phyloP scores from a whole-genome alignment of 2,113 vertebrate genomes.

The Charadrius vociferus region DNA sequence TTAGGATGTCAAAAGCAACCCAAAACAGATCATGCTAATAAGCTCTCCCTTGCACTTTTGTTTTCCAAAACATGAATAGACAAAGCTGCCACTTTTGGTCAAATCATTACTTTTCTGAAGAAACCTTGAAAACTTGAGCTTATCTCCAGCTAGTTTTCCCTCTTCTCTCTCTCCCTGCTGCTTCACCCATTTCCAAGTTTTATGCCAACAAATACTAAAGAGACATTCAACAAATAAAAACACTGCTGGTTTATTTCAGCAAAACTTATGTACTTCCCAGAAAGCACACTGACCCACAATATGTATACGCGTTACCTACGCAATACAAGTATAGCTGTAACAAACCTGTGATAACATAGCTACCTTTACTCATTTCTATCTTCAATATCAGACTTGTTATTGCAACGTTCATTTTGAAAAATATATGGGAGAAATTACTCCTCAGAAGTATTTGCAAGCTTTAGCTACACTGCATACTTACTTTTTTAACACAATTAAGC shows the following conservation, averaged over 20 bases:
- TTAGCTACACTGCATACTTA: neutral
- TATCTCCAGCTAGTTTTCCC: neutral
- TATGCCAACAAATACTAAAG: neutral
- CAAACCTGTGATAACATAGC: neutral
- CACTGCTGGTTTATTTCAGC: neutral
- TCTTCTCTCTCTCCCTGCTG: neutral
- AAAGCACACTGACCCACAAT: neutral
- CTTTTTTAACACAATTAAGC: neutral
- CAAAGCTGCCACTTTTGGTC: neutral
- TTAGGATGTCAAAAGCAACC: neutral
- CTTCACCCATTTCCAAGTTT: neutral
- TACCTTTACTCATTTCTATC: neutral
- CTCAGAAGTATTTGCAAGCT: neutral
- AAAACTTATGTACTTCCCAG: neutral
- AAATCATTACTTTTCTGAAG: neutral
- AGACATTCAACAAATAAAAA: neutral
- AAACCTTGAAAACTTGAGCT: neutral
- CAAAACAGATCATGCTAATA: neutral
- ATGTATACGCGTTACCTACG: fast-evolving
- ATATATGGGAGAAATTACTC: neutral
- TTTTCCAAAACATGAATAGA: neutral
- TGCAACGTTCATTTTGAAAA: neutral
- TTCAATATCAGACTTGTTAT: neutral
- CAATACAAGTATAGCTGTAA: neutral
- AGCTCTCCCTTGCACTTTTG: neutral